phyloP scores from a whole-genome alignment of 2,888 invertebrate genomes.

The Baronia brevicornis region DNA sequence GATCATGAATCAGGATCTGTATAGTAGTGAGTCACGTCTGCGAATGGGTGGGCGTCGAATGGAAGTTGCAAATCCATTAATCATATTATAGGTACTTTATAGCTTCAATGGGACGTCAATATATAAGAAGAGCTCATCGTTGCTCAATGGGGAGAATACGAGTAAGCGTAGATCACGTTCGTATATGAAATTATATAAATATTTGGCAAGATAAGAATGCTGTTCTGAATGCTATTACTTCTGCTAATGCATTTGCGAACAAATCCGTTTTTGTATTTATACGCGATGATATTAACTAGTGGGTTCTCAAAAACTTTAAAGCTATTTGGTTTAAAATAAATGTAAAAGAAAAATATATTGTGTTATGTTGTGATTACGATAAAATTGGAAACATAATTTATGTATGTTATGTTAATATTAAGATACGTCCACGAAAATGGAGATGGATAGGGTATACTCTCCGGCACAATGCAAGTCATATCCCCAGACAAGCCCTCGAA shows the following conservation, averaged over 20 bases:
- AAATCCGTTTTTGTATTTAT: neutral
- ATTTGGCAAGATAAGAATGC: conserved; percentile 6
- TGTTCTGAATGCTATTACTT: conserved; percentile 2
- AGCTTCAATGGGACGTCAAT: conserved; percentile 55
- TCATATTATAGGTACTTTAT: conserved; percentile 62
- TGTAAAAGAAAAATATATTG: no score
- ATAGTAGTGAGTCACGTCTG: conserved; percentile 36
- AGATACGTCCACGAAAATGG: no score
- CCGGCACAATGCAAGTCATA: no score
- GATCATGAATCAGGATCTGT: conserved; percentile 28
- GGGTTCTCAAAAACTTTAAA: no score
- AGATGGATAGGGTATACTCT: no score
- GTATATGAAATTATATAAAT: neutral
- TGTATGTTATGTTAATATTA: no score
- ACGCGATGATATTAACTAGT: no score
- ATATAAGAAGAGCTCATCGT: conserved; percentile 17
- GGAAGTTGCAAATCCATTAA: conserved; percentile 53
- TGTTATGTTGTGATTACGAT: no score
- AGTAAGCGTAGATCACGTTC: no score
- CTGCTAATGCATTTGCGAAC: neutral
- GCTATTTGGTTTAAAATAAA: no score
- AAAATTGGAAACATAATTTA: no score
- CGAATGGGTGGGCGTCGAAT: conserved; percentile 44
- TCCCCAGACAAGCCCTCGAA: no score
- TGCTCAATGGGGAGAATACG: conserved; percentile 31